These are phyloP conservation scores for Hyperopisus bebe DNA, from an alignment of 2,113 vertebrate species.

Conservation along the genomic window DNA sequence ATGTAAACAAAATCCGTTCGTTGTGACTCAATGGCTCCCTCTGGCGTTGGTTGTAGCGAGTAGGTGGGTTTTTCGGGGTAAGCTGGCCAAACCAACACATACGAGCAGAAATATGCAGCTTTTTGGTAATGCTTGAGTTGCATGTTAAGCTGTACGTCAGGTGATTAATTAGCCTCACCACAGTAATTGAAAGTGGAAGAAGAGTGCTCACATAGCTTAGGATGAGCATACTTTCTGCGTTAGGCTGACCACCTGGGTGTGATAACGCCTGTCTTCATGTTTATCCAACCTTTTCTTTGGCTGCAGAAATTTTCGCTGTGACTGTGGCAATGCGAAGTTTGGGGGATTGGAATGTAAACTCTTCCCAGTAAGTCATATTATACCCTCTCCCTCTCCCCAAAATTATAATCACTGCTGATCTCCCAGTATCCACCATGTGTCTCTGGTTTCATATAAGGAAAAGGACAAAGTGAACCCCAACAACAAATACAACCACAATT, in stretches of 20 bases:
- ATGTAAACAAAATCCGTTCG: not conserved
- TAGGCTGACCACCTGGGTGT: not conserved
- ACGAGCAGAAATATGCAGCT: not conserved
- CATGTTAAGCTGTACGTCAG: not conserved
- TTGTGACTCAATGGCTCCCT: not conserved
- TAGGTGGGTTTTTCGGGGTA: not conserved
- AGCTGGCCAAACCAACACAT: not conserved
- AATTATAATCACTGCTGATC: not conserved
- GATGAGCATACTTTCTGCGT: not conserved
- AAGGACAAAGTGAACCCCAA: slow-evolving; percentile 75
- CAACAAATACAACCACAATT: slow-evolving; percentile 96
- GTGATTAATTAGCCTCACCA: not conserved
- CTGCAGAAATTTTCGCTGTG: slow-evolving; percentile 87
- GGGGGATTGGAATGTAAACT: slow-evolving; percentile 85
- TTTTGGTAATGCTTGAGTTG: not conserved
- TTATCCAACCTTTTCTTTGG: not conserved
- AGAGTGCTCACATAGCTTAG: not conserved
- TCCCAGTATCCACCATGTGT: not conserved
- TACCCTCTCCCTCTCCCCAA: not conserved
- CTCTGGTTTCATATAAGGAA: slow-evolving; percentile 61
- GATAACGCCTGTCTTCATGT: not conserved
- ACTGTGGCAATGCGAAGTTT: slow-evolving; percentile 95
- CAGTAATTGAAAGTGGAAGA: not conserved
- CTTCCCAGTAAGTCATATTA: slow-evolving; percentile 65
- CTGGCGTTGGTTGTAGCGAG: not conserved